A percentile compares a stretch with the other conserved stretches of the same genome.
phyloP scores from a whole-genome alignment of 2,113 vertebrate genomes.

The Mixornis gularis region DNA sequence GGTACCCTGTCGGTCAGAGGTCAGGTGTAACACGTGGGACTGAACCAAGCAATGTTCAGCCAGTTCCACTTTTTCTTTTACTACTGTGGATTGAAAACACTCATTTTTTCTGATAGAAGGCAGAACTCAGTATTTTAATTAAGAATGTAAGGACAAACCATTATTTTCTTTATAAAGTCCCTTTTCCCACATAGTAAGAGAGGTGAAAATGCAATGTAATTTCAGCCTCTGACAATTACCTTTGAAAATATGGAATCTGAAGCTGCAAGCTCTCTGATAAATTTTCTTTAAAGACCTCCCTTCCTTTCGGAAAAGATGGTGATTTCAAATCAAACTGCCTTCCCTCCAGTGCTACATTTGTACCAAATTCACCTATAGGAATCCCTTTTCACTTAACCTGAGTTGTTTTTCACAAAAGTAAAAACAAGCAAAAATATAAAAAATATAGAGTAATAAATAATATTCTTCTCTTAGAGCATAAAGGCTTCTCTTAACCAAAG shows the following conservation, averaged over 20 bases:
- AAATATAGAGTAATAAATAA: background rate
- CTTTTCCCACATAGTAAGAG: background rate
- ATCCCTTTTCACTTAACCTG: background rate
- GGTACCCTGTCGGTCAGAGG: conserved; percentile 25
- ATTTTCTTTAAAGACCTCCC: background rate
- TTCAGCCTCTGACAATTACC: background rate
- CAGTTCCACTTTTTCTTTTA: background rate
- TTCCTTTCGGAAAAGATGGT: background rate
- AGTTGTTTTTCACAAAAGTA: background rate
- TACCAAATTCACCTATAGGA: background rate
- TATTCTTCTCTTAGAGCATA: background rate
- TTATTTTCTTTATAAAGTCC: background rate
- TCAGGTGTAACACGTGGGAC: conserved; percentile 8
- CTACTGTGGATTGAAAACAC: background rate
- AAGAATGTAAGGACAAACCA: background rate
- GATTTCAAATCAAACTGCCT: background rate
- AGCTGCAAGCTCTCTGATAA: background rate
- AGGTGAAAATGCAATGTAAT: background rate
- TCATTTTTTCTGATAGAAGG: background rate
- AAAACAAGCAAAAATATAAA: background rate
- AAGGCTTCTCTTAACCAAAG: background rate
- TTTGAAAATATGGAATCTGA: background rate
- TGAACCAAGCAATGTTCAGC: background rate
- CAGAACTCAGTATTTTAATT: background rate
- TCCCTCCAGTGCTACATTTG: background rate